These are phyloP conservation scores for Rhinophrynus dorsalis DNA, from an alignment of 2,797 vertebrate genomes.

Conservation along the genomic window DNA sequence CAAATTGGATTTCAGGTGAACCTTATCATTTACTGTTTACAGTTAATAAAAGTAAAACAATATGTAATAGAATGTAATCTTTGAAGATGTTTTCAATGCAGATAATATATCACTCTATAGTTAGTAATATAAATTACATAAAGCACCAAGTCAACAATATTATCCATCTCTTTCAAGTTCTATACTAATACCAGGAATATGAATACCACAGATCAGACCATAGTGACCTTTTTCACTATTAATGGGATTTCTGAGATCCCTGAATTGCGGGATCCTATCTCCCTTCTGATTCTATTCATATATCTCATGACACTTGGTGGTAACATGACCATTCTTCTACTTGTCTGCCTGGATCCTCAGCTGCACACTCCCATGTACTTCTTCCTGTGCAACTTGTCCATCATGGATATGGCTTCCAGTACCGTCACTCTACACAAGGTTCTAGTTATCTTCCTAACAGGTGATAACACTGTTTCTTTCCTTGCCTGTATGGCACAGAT, in stretches of 20 bases:
- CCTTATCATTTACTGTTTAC: neutral
- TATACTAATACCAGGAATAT: neutral
- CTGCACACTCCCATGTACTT: no score
- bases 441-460: neutral
- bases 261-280: conserved; percentile 1
- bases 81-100: neutral
- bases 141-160: no score
- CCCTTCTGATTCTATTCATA: conserved; percentile 22
- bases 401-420: no score
- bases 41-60: neutral
- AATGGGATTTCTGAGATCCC: conserved; percentile 24
- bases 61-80: no score
- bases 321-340: no score
- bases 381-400: no score
- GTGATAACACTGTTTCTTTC: neutral
- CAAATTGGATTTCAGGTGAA: no score
- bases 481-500: no score
- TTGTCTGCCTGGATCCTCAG: no score
- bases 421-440: neutral
- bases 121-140: no score
- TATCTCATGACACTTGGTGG: no score
- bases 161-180: neutral
- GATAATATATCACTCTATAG: no score
- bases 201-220: neutral
- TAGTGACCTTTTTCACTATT: conserved; percentile 11